Evolutionary conservation across 2,113 vertebrate genomes (phyloP).

Genomic region (Pteruthius melanotis): DNA sequence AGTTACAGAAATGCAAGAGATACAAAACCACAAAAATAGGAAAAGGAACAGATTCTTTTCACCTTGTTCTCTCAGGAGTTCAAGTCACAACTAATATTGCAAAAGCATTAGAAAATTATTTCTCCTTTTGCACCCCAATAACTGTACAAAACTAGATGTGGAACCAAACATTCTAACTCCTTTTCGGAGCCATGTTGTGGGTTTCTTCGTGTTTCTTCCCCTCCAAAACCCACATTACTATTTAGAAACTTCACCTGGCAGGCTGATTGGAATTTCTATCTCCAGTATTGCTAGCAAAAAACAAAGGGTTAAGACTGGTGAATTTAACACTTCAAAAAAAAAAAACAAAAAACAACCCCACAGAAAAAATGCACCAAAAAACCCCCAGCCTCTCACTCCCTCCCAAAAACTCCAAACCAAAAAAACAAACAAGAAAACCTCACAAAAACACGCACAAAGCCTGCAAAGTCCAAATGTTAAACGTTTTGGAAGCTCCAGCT

Average conservation of each 20-base stretch:
- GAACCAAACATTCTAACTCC: not conserved
- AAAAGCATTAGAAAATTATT: not conserved
- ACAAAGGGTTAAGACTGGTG: not conserved
- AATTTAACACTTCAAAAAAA: not conserved
- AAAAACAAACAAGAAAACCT: not conserved
- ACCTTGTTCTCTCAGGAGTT: not conserved
- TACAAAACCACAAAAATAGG: not conserved
- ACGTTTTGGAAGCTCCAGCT: not conserved
- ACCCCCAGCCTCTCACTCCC: fast-evolving
- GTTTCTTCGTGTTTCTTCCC: not conserved
- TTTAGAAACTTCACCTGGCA: not conserved
- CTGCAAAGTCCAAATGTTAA: not conserved
- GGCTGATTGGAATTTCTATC: not conserved
- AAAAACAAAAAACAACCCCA: not conserved
- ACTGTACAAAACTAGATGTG: not conserved
- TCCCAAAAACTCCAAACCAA: fast-evolving
- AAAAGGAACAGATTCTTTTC: not conserved
- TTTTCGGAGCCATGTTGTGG: not conserved
- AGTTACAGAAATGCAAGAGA: not conserved
- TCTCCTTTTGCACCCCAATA: not conserved
- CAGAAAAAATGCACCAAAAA: not conserved
- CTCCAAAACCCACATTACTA: not conserved
- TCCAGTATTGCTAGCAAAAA: not conserved
- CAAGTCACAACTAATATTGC: not conserved
- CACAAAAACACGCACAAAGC: not conserved